phyloP scores from a whole-genome alignment of 2,113 vertebrate genomes.

The Oncorhynchus keta region DNA sequence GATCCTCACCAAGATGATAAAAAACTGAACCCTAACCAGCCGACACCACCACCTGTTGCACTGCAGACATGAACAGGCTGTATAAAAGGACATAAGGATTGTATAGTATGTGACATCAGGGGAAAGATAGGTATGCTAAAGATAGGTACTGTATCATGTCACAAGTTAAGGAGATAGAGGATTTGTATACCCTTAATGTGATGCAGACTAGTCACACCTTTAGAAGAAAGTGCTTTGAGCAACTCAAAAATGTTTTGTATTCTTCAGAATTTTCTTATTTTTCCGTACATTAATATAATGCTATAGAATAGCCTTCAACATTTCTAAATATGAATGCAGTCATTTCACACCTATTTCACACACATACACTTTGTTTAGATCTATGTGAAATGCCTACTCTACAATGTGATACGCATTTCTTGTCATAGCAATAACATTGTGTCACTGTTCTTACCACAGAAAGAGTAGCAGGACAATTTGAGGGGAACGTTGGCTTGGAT shows the following conservation, averaged over 20 bases:
- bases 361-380: not conserved
- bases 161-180: not conserved
- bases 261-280: not conserved
- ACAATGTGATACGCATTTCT: not conserved
- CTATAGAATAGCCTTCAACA: not conserved
- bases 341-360: not conserved
- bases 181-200: not conserved
- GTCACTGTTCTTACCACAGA: not conserved
- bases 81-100: not conserved
- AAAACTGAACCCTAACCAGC: constrained; percentile 45
- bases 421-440: not conserved
- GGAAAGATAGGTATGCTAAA: not conserved
- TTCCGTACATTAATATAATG: not conserved
- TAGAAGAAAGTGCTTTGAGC: not conserved
- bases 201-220: not conserved
- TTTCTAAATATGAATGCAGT: not conserved
- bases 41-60: not conserved
- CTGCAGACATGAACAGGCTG: not conserved
- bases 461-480: constrained; percentile 6
- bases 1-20: constrained; percentile 61
- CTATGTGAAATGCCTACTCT: not conserved
- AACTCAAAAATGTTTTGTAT: not conserved
- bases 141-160: not conserved
- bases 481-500: constrained; percentile 10
- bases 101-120: not conserved